Base-by-base conservation (phyloP, 2,797 vertebrate species). In the Sus cebifrons region DNA sequence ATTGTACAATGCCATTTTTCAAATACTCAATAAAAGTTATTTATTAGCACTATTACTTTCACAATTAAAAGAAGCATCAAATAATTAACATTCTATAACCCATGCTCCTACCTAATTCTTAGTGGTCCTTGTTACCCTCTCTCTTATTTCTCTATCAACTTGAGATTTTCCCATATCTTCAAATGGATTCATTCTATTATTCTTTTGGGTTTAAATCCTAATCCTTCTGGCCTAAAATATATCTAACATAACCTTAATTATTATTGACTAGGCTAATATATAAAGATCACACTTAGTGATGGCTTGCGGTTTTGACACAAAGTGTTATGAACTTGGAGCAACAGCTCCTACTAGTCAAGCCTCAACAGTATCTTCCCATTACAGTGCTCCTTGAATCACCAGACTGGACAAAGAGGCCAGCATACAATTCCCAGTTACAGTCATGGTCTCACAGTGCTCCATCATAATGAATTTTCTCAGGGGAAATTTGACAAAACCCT, bases 191-290 rank as follows among this genome's bases (percentile, higher is more conserved):
- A 58, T 62, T 86, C 49, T 56, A 18, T 36, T 91, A 36, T 77
- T 81, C 56, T 82, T 94, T 78, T 4, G 8, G 15, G 23, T 29
- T 94, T 96, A 86, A 44, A 89, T 64, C 92, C 32, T 88, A 52
- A 87, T 83, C n/a, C 32, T 95, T 73, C 56, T 64, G 49, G 32
- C 11, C 81, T 78, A 70, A 65, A 36, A 40, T 17, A 20, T 68
- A 54, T 67, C 49, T 85, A 84, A 71, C 21, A 44, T 84, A 71
- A 83, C 40, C 6, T 23, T 87, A 92, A 60, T 89, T 83, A 74
- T 65, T 88, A 71, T 23, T 64, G 49, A 86, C 29, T 3, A 1
- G 56, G 21, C n/a, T 93, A 78, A 73, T 65, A 81, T 6, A 9
- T 17, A 78, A 91, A 58, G 20, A 44, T 5, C 36, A 6, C 25